Evolutionary conservation across 2,113 vertebrate genomes (phyloP).

Genomic region (Micronycteris hirsuta): DNA sequence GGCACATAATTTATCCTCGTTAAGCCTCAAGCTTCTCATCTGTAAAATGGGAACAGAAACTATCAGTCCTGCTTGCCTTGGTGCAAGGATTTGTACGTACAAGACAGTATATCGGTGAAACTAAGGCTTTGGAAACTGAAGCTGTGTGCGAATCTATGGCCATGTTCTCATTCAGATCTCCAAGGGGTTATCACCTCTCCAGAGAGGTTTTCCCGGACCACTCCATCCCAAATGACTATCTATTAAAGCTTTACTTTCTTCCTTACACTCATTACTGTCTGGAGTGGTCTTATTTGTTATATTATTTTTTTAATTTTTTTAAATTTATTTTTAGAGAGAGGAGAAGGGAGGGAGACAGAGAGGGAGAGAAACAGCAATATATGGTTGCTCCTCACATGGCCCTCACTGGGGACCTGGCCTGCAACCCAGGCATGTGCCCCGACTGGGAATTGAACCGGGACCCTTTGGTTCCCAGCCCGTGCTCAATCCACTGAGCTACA

Average conservation of each 20-base stretch:
- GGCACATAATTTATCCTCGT: not conserved
- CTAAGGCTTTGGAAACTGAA: not conserved
- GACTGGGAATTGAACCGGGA: no score
- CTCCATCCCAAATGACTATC: not conserved
- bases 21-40: not conserved
- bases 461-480: no score
- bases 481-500: no score
- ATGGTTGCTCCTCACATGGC: no score
- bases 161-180: not conserved
- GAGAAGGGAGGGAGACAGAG: no score
- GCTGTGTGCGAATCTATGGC: not conserved
- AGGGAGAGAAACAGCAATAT: no score
- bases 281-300: not conserved
- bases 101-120: not conserved
- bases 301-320: no score
- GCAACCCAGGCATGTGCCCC: no score
- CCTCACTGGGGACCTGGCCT: no score
- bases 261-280: not conserved
- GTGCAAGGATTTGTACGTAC: not conserved
- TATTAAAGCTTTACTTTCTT: not conserved
- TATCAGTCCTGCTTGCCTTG: not conserved
- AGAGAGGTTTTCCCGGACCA: not conserved
- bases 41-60: not conserved
- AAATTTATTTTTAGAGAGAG: no score
- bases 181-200: not conserved